phyloP scores from a whole-genome alignment of 2,113 vertebrate species.

The Halichoerus grypus region DNA sequence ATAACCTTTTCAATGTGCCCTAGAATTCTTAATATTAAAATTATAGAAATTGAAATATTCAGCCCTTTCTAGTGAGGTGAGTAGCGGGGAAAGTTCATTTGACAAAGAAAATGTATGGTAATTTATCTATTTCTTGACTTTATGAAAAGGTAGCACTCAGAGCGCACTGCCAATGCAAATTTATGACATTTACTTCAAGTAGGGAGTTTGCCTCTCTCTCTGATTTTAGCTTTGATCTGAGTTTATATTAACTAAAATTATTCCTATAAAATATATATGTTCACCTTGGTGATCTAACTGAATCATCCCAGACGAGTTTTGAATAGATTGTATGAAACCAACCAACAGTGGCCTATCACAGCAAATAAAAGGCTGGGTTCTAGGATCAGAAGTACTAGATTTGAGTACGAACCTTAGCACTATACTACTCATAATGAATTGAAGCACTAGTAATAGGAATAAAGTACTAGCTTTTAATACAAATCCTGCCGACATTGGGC shows the following conservation, averaged over 20 bases:
- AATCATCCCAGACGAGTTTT: not conserved
- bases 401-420: not conserved
- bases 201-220: not conserved
- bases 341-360: not conserved
- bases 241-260: constrained; percentile 33
- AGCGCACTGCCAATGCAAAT: constrained; percentile 34
- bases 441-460: not conserved
- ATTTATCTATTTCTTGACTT: constrained; percentile 70
- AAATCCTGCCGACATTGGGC: not conserved
- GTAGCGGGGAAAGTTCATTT: constrained; percentile 29
- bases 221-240: not conserved
- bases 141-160: constrained; percentile 2
- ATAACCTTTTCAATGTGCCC: constrained; percentile 78
- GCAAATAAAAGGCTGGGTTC: not conserved
- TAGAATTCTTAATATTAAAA: constrained; percentile 69
- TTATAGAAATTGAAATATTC: constrained; percentile 73
- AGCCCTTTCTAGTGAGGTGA: constrained; percentile 41
- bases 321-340: not conserved
- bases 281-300: not conserved
- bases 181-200: constrained; percentile 61
- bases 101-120: constrained; percentile 61
- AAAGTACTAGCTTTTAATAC: not conserved
- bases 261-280: not conserved
- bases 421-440: not conserved
- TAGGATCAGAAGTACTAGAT: not conserved